Conservation (phyloP, 2,113 vertebrate species). For the Talpa occidentalis region DNA sequence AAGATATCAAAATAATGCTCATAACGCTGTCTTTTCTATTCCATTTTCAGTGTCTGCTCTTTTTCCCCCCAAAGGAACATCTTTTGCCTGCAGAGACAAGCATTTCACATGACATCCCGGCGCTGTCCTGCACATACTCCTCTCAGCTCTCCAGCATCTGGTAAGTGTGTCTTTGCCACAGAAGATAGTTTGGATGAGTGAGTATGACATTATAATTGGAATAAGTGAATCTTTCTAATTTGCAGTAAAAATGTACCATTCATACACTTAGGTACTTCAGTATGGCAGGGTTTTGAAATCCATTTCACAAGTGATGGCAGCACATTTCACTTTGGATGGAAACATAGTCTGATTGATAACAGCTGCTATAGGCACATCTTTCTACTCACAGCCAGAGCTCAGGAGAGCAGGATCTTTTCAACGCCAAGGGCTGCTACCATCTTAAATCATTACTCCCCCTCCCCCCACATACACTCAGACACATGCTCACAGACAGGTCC, state of each 20-base stretch:
- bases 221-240: slow-evolving; percentile 26
- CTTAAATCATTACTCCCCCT: neutral
- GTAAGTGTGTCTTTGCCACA: neutral
- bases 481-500: neutral
- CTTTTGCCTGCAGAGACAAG: neutral
- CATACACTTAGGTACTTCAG: neutral
- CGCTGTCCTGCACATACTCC: neutral
- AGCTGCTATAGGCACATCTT: neutral
- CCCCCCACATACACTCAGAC: neutral
- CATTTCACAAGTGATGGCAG: slow-evolving; percentile 1
- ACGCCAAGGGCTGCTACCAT: neutral
- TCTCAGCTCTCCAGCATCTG: neutral
- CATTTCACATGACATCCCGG: neutral
- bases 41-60: neutral
- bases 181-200: neutral
- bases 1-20: neutral
- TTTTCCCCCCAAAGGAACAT: neutral
- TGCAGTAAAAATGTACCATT: neutral
- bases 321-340: neutral
- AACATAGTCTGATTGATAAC: neutral
- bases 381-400: neutral
- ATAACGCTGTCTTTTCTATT: neutral
- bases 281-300: neutral
- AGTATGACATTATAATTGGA: neutral
- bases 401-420: slow-evolving; percentile 2